Percentiles rank a stretch among this genome's conserved stretches.
phyloP scores from a whole-genome alignment of 2,113 vertebrate species.

The Brachyhypopomus gauderio region DNA sequence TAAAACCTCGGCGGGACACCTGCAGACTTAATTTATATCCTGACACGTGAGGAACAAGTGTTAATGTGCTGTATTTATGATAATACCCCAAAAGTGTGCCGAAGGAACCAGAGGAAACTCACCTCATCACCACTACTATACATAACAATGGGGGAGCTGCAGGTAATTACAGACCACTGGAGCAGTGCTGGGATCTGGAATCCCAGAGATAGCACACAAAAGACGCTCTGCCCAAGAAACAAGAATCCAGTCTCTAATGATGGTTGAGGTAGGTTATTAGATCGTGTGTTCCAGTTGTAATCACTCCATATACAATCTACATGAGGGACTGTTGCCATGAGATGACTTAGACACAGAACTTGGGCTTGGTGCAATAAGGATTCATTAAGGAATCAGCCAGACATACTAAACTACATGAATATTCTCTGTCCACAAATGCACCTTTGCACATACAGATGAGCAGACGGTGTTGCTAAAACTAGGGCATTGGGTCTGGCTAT shows the following conservation, averaged over 20 bases:
- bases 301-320: neutral
- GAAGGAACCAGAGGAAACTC: constrained; percentile 72
- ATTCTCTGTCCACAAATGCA: constrained; percentile 1
- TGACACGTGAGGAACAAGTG: constrained; percentile 99
- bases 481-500: constrained; percentile 31
- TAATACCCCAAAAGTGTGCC: constrained; percentile 88
- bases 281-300: neutral
- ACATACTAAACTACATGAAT: neutral
- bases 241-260: neutral
- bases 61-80: constrained; percentile 99
- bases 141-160: constrained; percentile 71
- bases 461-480: constrained; percentile 14
- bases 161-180: constrained; percentile 74
- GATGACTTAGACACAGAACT: constrained; percentile 4
- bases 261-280: neutral
- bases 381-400: neutral
- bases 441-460: neutral
- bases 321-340: neutral
- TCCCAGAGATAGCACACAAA: constrained; percentile 53
- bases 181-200: constrained; percentile 57
- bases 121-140: constrained; percentile 67
- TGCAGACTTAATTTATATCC: constrained; percentile 99
- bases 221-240: constrained; percentile 23
- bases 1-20: constrained; percentile 98
- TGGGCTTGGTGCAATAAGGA: neutral